Evolutionary conservation across 2,888 invertebrate genomes (phyloP).

Genomic region (Bombylius major): DNA sequence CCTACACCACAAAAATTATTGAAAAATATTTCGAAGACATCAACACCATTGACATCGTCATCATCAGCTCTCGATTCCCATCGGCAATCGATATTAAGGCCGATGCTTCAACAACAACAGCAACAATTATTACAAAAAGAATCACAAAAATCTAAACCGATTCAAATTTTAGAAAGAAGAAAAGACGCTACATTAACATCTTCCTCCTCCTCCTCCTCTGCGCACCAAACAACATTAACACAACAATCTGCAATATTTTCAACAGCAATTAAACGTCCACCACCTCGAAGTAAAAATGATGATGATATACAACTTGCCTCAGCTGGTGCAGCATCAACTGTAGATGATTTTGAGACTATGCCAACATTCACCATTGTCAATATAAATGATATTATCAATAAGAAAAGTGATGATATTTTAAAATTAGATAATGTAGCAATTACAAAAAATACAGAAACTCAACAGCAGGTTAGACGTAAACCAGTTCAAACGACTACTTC

Average conservation of each 20-base stretch:
- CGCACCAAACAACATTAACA: not conserved
- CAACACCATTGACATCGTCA: not conserved
- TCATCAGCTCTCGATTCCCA: not conserved
- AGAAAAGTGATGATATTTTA: conserved; percentile 18
- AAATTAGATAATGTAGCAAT: not conserved
- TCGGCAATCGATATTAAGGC: not conserved
- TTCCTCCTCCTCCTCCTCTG: too few relatives aligned
- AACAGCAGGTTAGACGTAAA: conserved; percentile 17
- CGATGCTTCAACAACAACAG: not conserved
- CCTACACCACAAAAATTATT: not conserved
- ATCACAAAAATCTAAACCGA: not conserved
- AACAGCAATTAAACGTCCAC: not conserved
- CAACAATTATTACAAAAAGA: not conserved
- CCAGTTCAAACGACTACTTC: conserved; percentile 19
- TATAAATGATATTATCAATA: conserved; percentile 35
- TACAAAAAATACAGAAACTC: conserved; percentile 1
- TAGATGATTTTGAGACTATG: conserved; percentile 29
- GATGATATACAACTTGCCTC: not conserved
- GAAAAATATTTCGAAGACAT: not conserved
- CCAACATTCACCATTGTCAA: conserved; percentile 37
- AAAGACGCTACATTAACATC: not conserved
- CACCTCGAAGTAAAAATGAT: not conserved
- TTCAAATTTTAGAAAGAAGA: not conserved
- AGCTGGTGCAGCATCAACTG: conserved; percentile 15
- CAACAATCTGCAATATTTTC: not conserved